Conservation (phyloP, 2,888 invertebrate genomes). For the Andricus curvator region DNA sequence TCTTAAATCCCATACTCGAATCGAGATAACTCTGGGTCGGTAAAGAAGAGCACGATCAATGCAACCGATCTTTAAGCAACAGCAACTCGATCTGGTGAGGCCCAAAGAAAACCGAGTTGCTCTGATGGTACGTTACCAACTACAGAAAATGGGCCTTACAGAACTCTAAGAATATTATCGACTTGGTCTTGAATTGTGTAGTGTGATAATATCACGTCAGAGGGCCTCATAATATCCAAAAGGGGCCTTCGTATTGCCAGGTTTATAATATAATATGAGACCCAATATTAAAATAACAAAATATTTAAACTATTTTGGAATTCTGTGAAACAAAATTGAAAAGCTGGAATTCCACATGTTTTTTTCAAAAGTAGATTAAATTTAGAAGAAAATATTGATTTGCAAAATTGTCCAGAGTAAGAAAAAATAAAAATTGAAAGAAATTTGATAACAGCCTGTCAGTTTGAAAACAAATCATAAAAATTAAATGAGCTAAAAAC, state of each 20-base stretch:
- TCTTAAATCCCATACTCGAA: slow-evolving; percentile 26
- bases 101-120: slow-evolving; percentile 8
- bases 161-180: slow-evolving; percentile 35
- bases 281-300: not conserved
- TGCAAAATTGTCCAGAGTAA: no score
- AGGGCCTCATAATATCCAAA: not conserved
- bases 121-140: slow-evolving; percentile 46
- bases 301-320: no score
- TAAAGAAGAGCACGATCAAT: slow-evolving; percentile 42
- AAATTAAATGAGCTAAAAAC: no score
- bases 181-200: not conserved
- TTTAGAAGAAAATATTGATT: no score
- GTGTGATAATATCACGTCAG: not conserved
- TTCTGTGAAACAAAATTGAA: no score
- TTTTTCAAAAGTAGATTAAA: no score
- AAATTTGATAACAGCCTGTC: no score
- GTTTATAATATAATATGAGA: not conserved
- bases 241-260: not conserved
- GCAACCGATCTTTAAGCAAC: not conserved
- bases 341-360: no score
- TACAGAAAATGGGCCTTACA: slow-evolving; percentile 32
- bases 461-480: no score
- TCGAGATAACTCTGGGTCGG: slow-evolving; percentile 41
- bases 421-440: no score
- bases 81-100: slow-evolving; percentile 24